Evolutionary conservation across 2,888 invertebrate genomes (phyloP).

Genomic region (Heteromurus nitidus): DNA sequence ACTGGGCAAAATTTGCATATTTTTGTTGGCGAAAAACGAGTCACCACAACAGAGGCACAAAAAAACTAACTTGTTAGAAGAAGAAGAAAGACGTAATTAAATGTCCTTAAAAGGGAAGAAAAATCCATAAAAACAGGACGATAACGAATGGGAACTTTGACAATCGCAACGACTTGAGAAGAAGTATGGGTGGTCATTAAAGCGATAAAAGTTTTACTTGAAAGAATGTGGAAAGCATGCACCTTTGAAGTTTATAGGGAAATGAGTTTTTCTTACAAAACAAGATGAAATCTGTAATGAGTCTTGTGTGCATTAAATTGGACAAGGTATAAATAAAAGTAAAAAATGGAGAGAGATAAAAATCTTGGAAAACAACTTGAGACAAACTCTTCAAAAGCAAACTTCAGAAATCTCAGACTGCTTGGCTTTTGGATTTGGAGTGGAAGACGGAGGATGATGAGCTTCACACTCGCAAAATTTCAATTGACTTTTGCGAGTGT

Average conservation of each 20-base stretch:
- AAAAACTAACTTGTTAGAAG: background rate
- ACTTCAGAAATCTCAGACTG: too few species aligned
- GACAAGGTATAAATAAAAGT: too few species aligned
- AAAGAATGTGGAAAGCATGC: too few species aligned
- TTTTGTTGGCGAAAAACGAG: background rate
- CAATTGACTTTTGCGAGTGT: background rate
- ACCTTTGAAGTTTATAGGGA: too few species aligned
- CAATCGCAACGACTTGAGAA: slow-evolving; percentile 31
- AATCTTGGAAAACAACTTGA: too few species aligned
- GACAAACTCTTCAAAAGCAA: too few species aligned
- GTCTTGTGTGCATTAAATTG: too few species aligned
- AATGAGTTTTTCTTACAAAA: too few species aligned
- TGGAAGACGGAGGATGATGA: too few species aligned
- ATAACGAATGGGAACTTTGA: slow-evolving; percentile 30
- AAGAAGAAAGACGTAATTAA: slow-evolving; percentile 24
- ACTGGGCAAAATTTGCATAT: background rate
- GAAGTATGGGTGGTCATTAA: slow-evolving; percentile 40
- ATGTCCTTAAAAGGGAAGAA: slow-evolving; percentile 14
- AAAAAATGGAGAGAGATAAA: too few species aligned
- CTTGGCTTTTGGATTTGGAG: background rate
- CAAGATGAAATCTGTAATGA: background rate
- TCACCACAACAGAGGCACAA: too few species aligned
- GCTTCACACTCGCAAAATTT: too few species aligned
- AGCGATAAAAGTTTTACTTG: slow-evolving; percentile 40
- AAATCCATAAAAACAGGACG: slow-evolving; percentile 38